Conservation (phyloP, 2,888 invertebrate genomes). For the Crossocerus cetratus region DNA sequence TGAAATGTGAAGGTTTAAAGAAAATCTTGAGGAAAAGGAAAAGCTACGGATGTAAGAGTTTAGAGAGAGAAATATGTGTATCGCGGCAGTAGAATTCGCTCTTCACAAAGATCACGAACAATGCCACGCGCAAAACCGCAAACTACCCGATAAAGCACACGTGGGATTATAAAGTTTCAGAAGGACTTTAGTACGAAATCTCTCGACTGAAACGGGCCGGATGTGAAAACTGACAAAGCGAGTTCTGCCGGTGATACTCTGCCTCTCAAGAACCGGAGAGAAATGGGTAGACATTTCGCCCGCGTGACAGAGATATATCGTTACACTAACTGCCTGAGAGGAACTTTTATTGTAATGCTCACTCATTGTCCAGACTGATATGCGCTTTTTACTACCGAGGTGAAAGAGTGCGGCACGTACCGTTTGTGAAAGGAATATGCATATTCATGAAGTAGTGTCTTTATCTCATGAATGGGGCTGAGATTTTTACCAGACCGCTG, state of each 20-base stretch:
- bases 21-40: background rate
- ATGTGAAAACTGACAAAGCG: conserved; percentile 40
- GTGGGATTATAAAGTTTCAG: background rate
- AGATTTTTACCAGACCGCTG: too few relatives aligned
- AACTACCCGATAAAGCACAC: background rate
- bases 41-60: background rate
- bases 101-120: background rate
- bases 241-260: conserved; percentile 23
- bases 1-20: too few relatives aligned
- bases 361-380: background rate
- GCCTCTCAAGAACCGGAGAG: background rate
- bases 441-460: too few relatives aligned
- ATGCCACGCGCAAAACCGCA: background rate
- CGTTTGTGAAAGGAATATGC: too few relatives aligned
- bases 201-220: conserved; percentile 18
- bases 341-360: conserved; percentile 16
- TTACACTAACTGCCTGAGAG: conserved; percentile 32
- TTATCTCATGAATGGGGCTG: too few relatives aligned
- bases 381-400: too few relatives aligned
- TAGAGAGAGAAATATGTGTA: background rate
- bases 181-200: conserved; percentile 7
- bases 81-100: too few relatives aligned
- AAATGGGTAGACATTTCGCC: conserved; percentile 17
- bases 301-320: conserved; percentile 15
- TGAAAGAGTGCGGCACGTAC: too few relatives aligned